These are phyloP conservation scores for Malaclemys terrapin DNA, from an alignment of 2,113 vertebrate genomes.

Conservation along the genomic window DNA sequence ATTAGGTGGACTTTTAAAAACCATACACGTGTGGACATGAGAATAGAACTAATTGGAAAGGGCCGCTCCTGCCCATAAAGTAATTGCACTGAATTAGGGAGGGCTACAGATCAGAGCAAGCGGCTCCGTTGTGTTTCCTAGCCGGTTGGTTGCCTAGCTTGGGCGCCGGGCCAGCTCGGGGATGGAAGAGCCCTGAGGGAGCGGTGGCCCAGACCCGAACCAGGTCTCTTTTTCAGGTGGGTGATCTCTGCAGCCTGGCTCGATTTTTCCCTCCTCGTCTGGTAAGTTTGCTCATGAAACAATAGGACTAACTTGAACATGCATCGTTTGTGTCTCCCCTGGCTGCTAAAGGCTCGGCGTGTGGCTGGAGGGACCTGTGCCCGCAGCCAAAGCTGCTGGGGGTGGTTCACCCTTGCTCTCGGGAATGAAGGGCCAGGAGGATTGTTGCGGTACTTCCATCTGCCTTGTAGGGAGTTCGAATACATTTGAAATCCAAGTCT, in stretches of 20 bases:
- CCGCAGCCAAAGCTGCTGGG: background rate
- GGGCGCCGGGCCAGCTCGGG: background rate
- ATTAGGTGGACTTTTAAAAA: background rate
- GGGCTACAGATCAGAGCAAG: background rate
- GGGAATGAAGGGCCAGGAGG: background rate
- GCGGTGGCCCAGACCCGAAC: background rate
- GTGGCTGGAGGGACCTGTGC: background rate
- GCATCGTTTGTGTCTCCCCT: background rate
- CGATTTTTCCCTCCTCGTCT: background rate
- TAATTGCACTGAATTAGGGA: background rate
- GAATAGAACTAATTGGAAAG: background rate
- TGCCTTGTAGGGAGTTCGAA: background rate
- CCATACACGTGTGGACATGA: background rate
- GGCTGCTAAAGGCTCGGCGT: background rate
- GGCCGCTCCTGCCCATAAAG: background rate
- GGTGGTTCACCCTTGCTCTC: background rate
- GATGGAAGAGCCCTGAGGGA: background rate
- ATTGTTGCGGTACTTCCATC: background rate
- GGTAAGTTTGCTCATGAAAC: background rate
- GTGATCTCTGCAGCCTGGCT: background rate
- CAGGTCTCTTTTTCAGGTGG: background rate
- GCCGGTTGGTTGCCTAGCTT: background rate
- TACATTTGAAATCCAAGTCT: background rate
- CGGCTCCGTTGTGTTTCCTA: background rate
- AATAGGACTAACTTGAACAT: background rate